Evolutionary conservation across 1,140 invertebrate genomes (phyloP).

Genomic region (Dendroctonus valens): DNA sequence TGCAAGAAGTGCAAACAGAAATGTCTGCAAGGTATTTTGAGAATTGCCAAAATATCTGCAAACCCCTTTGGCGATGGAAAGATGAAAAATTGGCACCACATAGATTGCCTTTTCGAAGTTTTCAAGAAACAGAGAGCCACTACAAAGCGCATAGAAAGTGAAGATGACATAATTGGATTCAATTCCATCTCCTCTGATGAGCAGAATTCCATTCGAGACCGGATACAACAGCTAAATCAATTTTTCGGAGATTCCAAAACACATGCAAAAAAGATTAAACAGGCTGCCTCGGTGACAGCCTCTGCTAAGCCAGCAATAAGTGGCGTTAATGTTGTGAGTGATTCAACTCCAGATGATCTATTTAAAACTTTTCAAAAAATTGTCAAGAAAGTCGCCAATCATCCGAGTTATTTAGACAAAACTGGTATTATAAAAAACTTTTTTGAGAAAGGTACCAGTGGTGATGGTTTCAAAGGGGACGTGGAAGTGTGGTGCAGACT

Average conservation of each 20-base stretch:
- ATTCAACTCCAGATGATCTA: constrained; percentile 20
- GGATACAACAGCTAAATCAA: constrained; percentile 57
- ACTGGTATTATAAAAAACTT: constrained; percentile 71
- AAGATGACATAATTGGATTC: constrained; percentile 80
- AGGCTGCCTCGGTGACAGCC: constrained; percentile 8
- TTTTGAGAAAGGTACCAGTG: constrained; percentile 65
- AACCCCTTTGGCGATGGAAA: constrained; percentile 82
- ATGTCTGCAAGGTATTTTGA: constrained; percentile 68
- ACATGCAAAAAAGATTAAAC: constrained; percentile 35
- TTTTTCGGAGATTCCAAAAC: constrained; percentile 49
- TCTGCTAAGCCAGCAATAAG: background rate
- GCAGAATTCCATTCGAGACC: constrained; percentile 62
- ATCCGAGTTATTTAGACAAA: constrained; percentile 79
- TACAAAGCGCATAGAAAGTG: constrained; percentile 78
- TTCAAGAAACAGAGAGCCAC: constrained; percentile 75
- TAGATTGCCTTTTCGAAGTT: constrained; percentile 76
- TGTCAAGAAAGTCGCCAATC: constrained; percentile 73
- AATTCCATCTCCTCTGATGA: constrained; percentile 65
- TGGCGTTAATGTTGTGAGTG: background rate
- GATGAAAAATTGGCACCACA: constrained; percentile 86
- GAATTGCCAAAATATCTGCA: constrained; percentile 71
- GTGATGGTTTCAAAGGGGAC: constrained; percentile 73
- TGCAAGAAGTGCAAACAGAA: constrained; percentile 86
- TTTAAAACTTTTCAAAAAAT: constrained; percentile 73
- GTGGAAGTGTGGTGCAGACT: constrained; percentile 79